phyloP scores from a whole-genome alignment of 2,113 vertebrate genomes.

The Chroicocephalus ridibundus region DNA sequence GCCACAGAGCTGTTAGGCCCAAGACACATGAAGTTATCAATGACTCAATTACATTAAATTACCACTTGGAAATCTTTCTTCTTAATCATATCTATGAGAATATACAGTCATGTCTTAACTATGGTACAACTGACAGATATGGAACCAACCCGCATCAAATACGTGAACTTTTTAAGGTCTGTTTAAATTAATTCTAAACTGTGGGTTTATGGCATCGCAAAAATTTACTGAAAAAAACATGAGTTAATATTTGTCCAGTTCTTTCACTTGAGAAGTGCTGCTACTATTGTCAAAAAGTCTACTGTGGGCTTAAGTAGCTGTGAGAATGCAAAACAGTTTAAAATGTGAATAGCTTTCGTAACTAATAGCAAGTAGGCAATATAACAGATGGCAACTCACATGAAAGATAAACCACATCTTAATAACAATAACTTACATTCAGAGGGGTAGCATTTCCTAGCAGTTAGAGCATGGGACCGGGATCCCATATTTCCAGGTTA shows the following conservation, averaged over 20 bases:
- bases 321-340: slow-evolving; percentile 52
- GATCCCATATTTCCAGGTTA: slow-evolving; percentile 7
- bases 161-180: slow-evolving; percentile 13
- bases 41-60: slow-evolving; percentile 39
- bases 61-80: slow-evolving; percentile 29
- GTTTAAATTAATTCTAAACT: slow-evolving; percentile 34
- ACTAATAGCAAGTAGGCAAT: slow-evolving; percentile 53
- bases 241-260: slow-evolving; percentile 60
- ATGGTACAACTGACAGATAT: background rate
- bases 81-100: background rate
- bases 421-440: slow-evolving; percentile 52
- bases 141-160: background rate
- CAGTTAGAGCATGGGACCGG: background rate
- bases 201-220: slow-evolving; percentile 56
- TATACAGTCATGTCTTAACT: slow-evolving; percentile 6
- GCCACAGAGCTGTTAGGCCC: slow-evolving; percentile 4
- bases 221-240: slow-evolving; percentile 64
- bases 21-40: slow-evolving; percentile 21
- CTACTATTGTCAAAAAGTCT: slow-evolving; percentile 61
- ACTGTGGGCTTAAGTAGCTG: slow-evolving; percentile 47
- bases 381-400: slow-evolving; percentile 27
- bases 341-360: slow-evolving; percentile 65
- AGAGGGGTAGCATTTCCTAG: background rate
- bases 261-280: slow-evolving; percentile 32
- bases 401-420: slow-evolving; percentile 46